A percentile compares a stretch with the other conserved stretches of the same genome.
Conservation (phyloP, 2,888 invertebrate species). For the Tenodera sinensis region DNA sequence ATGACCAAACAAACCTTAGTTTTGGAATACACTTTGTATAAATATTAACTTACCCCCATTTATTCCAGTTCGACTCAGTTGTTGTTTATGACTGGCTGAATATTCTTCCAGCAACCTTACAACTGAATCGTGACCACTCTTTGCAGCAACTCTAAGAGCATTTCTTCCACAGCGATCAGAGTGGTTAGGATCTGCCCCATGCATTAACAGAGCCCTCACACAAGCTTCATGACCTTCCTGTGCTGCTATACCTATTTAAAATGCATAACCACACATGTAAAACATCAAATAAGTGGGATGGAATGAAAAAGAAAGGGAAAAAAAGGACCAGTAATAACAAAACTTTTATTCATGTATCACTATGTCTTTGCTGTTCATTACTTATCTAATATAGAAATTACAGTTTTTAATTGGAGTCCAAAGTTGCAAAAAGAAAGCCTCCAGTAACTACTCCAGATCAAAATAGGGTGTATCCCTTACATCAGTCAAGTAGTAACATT, state of each 20-base stretch:
- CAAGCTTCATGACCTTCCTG: constrained; percentile 95
- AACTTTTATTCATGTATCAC: too few species aligned
- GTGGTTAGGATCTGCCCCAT: constrained; percentile 81
- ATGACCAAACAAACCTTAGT: too few species aligned
- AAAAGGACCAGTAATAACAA: too few species aligned
- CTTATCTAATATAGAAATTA: too few species aligned
- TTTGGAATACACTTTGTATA: too few species aligned
- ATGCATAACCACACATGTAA: not conserved
- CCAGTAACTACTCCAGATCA: too few species aligned
- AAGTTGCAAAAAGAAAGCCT: too few species aligned
- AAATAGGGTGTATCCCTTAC: too few species aligned
- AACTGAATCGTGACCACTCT: constrained; percentile 85
- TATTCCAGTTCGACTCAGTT: constrained; percentile 39
- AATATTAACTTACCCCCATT: constrained; percentile 36
- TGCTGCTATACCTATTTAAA: constrained; percentile 77
- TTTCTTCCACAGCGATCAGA: constrained; percentile 84
- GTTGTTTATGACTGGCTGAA: constrained; percentile 35
- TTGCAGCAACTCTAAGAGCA: constrained; percentile 83
- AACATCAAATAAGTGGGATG: not conserved
- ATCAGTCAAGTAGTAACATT: too few species aligned
- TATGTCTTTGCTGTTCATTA: too few species aligned
- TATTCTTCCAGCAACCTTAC: constrained; percentile 65
- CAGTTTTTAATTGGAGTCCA: too few species aligned
- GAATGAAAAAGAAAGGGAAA: too few species aligned
- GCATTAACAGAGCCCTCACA: constrained; percentile 75